Evolutionary conservation across 1,140 invertebrate species (phyloP).

Genomic region (Drosophila parvula): DNA sequence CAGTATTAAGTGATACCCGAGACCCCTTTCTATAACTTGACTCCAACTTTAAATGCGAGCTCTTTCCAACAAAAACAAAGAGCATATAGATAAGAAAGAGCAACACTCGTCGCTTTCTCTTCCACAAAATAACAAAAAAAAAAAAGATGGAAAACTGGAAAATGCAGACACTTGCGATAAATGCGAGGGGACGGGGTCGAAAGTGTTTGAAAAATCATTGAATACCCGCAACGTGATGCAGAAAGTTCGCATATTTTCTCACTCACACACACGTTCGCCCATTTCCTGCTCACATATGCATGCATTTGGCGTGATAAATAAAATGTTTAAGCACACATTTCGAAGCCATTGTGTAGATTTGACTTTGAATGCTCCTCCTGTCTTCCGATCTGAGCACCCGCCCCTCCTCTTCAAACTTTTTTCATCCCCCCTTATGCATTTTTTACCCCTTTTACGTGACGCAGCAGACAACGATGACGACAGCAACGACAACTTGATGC

Average conservation of each 20-base stretch:
- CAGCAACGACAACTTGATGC: slow-evolving; percentile 48
- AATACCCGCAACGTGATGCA: slow-evolving; percentile 75
- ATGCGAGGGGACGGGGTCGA: slow-evolving; percentile 32
- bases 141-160: slow-evolving; percentile 27
- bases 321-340: slow-evolving; percentile 82
- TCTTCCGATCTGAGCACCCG: too few species aligned
- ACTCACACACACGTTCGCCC: slow-evolving; percentile 34
- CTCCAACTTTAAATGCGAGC: slow-evolving; percentile 26
- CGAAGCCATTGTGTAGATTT: slow-evolving; percentile 74
- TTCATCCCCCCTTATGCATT: neutral
- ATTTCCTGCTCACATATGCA: slow-evolving; percentile 53
- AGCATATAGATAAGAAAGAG: slow-evolving; percentile 30
- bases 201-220: slow-evolving; percentile 66
- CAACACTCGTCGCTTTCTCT: slow-evolving; percentile 5
- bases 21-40: slow-evolving; percentile 2
- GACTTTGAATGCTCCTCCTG: slow-evolving; percentile 62
- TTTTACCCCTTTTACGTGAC: slow-evolving; percentile 52
- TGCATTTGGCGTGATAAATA: slow-evolving; percentile 79
- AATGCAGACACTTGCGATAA: slow-evolving; percentile 76
- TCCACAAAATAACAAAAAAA: slow-evolving; percentile 1
- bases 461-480: slow-evolving; percentile 42
- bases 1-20: slow-evolving; percentile 36
- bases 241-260: slow-evolving; percentile 66
- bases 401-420: slow-evolving; percentile 3
- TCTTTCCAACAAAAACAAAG: slow-evolving; percentile 36